phyloP scores from a whole-genome alignment of 2,888 invertebrate species.

The Drosophila nigritarsus region DNA sequence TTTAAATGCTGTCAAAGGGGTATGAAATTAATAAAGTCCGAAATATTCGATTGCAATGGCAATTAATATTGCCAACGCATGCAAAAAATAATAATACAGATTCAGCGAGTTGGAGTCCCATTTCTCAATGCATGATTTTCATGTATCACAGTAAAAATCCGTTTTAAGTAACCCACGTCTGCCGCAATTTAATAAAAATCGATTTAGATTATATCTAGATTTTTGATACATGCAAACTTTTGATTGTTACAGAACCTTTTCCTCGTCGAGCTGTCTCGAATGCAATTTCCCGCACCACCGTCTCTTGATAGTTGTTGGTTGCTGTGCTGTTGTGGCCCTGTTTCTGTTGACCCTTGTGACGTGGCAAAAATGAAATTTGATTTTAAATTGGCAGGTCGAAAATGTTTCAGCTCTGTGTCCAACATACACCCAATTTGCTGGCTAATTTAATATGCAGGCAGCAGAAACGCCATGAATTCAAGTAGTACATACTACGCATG shows the following conservation, averaged over 20 bases:
- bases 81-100: too few species aligned
- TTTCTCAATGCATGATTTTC: not conserved
- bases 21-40: not conserved
- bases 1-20: not conserved
- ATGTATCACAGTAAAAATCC: not conserved
- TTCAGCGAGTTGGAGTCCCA: not conserved
- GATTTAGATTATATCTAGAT: conserved; percentile 1
- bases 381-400: conserved; percentile 64
- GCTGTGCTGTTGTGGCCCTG: not conserved
- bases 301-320: not conserved
- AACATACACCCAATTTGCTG: conserved; percentile 63
- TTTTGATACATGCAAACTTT: not conserved
- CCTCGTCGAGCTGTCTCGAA: not conserved
- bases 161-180: not conserved
- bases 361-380: conserved; percentile 65
- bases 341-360: conserved; percentile 54
- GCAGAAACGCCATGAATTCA: conserved; percentile 45
- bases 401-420: conserved; percentile 30
- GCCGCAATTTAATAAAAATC: conserved; percentile 1
- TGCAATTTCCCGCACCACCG: not conserved
- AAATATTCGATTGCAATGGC: not conserved
- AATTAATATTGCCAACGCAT: not conserved
- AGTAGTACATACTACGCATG: conserved; percentile 15
- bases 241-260: not conserved
- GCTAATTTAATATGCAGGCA: conserved; percentile 79